Percentiles rank a stretch among this genome's conserved stretches.
Conservation (phyloP, 2,888 invertebrate species). For the Eurytoma adleriae region DNA sequence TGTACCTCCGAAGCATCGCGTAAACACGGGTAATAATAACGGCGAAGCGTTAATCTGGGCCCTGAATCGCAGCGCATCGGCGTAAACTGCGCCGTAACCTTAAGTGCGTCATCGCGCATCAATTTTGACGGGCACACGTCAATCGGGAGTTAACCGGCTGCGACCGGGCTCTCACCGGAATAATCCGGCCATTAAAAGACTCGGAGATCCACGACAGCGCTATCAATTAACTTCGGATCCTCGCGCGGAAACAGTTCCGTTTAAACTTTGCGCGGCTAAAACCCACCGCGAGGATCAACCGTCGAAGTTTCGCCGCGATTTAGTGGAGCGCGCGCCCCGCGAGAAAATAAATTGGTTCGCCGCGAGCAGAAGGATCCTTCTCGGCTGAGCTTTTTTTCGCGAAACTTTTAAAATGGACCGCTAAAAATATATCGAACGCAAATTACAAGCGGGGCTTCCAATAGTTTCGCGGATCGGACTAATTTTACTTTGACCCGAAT, state of each 20-base stretch:
- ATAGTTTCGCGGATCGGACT: background rate
- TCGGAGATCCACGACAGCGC: constrained; percentile 11
- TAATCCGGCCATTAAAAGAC: constrained; percentile 38
- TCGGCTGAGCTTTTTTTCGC: too few relatives aligned
- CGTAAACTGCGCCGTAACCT: constrained; percentile 10
- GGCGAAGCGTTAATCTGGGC: background rate
- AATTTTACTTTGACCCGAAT: constrained; percentile 8
- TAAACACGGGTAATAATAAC: too few relatives aligned
- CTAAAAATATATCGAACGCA: too few relatives aligned
- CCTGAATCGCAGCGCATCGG: background rate
- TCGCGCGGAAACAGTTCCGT: background rate
- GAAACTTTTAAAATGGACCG: too few relatives aligned
- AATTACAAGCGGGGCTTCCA: background rate
- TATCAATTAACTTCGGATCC: constrained; percentile 41
- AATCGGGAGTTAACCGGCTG: constrained; percentile 42
- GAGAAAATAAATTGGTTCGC: too few relatives aligned
- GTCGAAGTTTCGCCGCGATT: too few relatives aligned
- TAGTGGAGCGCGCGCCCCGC: too few relatives aligned
- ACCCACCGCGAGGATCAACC: too few relatives aligned
- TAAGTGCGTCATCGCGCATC: constrained; percentile 44
- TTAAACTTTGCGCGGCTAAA: background rate
- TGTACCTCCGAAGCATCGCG: too few relatives aligned
- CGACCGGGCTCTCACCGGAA: constrained; percentile 16
- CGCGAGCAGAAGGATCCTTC: too few relatives aligned
- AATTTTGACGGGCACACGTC: constrained; percentile 42